A percentile compares a stretch with the other conserved stretches of the same genome.
phyloP scores from a whole-genome alignment of 2,797 vertebrate genomes.

The Poeciliopsis paucimaculata region DNA sequence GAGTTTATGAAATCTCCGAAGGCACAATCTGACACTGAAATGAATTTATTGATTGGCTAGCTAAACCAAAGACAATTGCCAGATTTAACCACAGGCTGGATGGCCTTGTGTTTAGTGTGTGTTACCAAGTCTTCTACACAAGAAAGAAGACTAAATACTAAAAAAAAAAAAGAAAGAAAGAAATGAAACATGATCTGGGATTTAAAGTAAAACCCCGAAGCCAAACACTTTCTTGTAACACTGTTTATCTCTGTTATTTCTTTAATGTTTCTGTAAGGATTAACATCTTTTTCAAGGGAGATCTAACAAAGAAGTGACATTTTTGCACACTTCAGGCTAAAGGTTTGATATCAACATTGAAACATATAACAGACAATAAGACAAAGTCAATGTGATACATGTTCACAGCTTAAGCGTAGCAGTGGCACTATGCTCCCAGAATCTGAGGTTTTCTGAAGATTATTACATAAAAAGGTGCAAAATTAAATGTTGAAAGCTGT shows the following conservation, averaged over 20 bases:
- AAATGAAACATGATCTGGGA: neutral
- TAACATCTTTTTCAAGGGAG: neutral
- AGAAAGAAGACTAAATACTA: neutral
- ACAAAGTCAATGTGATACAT: neutral
- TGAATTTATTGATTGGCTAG: slow-evolving; percentile 49
- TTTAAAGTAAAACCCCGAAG: neutral
- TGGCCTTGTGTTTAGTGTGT: slow-evolving; percentile 3
- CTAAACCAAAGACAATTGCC: slow-evolving; percentile 36
- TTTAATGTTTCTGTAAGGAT: neutral
- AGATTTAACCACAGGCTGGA: neutral
- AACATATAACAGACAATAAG: neutral
- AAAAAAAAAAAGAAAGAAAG: neutral
- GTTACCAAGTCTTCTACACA: slow-evolving; percentile 1
- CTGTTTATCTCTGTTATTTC: neutral
- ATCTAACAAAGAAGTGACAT: neutral
- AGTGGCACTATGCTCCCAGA: neutral
- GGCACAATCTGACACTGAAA: slow-evolving; percentile 44
- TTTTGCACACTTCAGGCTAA: neutral
- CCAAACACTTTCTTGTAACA: too few relatives aligned
- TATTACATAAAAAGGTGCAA: neutral
- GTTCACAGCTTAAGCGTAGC: neutral
- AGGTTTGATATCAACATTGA: neutral
- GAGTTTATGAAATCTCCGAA: slow-evolving; percentile 17
- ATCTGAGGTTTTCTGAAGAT: neutral
- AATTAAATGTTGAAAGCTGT: neutral